Percentiles rank a stretch among this genome's conserved stretches.
Evolutionary conservation across 2,888 invertebrate genomes (phyloP).

Genomic region (Lithodes maja): DNA sequence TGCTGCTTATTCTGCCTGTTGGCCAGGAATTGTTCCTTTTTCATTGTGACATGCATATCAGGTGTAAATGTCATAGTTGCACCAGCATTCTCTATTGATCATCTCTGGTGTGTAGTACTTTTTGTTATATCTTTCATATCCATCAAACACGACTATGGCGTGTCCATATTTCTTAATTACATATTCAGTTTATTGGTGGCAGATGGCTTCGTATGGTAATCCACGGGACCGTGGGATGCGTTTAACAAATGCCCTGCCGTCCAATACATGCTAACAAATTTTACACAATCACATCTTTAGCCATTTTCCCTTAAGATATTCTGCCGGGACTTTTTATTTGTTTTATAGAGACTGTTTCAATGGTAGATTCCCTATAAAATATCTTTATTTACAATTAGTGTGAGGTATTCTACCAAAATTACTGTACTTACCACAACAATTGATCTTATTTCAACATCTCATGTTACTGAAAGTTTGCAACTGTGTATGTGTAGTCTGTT

Average conservation of each 20-base stretch:
- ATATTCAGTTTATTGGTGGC: slow-evolving; percentile 16
- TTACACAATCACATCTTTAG: too few relatives aligned
- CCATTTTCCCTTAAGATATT: too few relatives aligned
- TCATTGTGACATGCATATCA: slow-evolving; percentile 5
- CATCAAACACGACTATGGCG: slow-evolving; percentile 21
- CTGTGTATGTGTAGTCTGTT: too few relatives aligned
- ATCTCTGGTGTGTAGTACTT: slow-evolving; percentile 29
- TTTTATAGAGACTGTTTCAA: too few relatives aligned
- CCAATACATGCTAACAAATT: too few relatives aligned
- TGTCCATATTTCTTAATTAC: slow-evolving; percentile 19
- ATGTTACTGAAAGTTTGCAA: too few relatives aligned
- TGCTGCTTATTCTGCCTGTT: slow-evolving; percentile 17
- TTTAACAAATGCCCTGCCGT: slow-evolving; percentile 22
- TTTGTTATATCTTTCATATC: background rate
- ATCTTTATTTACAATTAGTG: too few relatives aligned
- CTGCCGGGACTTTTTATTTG: slow-evolving; percentile 78
- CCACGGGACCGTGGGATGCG: slow-evolving; percentile 7
- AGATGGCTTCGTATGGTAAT: slow-evolving; percentile 5
- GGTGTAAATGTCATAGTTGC: background rate
- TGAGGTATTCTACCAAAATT: too few relatives aligned
- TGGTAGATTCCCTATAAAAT: too few relatives aligned
- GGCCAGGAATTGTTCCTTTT: slow-evolving; percentile 16
- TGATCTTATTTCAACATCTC: too few relatives aligned
- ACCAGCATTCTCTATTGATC: background rate
- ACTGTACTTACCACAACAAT: too few relatives aligned